phyloP scores from a whole-genome alignment of 1,140 invertebrate genomes.

The Eumaeus atala region DNA sequence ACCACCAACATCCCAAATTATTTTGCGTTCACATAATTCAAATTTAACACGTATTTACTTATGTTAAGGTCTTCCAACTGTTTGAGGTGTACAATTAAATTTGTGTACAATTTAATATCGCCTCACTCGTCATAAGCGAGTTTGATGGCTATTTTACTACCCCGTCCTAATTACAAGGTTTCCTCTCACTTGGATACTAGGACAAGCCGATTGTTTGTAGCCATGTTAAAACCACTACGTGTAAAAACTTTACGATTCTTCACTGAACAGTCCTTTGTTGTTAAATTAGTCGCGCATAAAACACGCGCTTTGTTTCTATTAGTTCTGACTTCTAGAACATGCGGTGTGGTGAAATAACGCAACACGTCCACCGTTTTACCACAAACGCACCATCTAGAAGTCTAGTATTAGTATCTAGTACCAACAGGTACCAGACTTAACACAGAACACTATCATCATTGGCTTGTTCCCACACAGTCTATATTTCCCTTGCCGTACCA shows the following conservation, averaged over 20 bases:
- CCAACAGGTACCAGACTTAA: too few relatives aligned
- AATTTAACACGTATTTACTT: not conserved
- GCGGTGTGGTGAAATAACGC: too few relatives aligned
- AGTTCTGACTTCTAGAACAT: constrained; percentile 5
- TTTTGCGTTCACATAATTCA: not conserved
- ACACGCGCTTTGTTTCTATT: constrained; percentile 30
- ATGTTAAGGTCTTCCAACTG: not conserved
- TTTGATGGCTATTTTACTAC: constrained; percentile 69
- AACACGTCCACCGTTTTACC: too few relatives aligned
- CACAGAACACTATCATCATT: too few relatives aligned
- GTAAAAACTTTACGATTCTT: constrained; percentile 57
- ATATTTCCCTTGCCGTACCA: too few relatives aligned
- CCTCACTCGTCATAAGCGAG: constrained; percentile 49
- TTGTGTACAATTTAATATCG: constrained; percentile 33
- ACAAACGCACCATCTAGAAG: too few relatives aligned
- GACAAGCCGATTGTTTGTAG: constrained; percentile 49
- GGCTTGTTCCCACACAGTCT: too few relatives aligned
- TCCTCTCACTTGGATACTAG: constrained; percentile 53
- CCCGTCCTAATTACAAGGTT: constrained; percentile 61
- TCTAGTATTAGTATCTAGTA: too few relatives aligned
- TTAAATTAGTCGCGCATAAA: constrained; percentile 34
- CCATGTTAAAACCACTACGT: constrained; percentile 45
- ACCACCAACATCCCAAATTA: constrained; percentile 17
- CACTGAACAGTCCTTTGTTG: constrained; percentile 59
- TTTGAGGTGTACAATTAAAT: constrained; percentile 8